Evolutionary conservation across 2,113 vertebrate genomes (phyloP).

Genomic region (Salvelinus alpinus): DNA sequence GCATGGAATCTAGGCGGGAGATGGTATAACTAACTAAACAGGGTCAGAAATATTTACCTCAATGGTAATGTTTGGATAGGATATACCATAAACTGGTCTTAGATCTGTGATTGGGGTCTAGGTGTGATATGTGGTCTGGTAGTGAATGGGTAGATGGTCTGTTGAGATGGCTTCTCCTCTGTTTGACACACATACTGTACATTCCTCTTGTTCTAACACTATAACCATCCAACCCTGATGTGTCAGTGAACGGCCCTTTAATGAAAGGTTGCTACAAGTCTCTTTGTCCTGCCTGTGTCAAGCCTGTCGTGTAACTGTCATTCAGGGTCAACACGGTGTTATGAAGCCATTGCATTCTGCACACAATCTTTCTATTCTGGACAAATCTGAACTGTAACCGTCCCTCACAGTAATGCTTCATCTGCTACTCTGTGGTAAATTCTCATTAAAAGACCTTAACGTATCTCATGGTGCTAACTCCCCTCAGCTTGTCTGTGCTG

Average conservation of each 20-base stretch:
- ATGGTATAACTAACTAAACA: no score
- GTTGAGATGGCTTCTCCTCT: neutral
- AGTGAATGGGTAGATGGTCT: neutral
- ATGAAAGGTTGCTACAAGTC: no score
- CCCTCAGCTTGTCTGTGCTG: neutral
- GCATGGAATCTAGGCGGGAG: neutral
- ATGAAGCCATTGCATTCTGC: neutral
- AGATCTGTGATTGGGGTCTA: neutral
- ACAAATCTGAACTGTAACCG: neutral
- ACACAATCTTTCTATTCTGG: neutral
- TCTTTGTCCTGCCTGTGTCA: no score
- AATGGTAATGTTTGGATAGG: no score
- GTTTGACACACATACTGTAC: neutral
- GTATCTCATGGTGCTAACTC: neutral
- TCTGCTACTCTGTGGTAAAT: neutral
- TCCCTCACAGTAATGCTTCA: neutral
- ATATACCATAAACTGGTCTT: no score
- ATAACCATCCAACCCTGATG: neutral
- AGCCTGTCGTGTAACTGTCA: neutral
- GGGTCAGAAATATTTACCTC: no score
- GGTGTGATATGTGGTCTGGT: neutral
- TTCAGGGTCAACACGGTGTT: neutral
- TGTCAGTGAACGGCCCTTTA: no score
- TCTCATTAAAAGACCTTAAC: constrained; percentile 22
- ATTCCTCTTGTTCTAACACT: neutral